A percentile compares a stretch with the other conserved stretches of the same genome.
Evolutionary conservation across 2,797 vertebrate genomes (phyloP).

Genomic region (Microctenopoma stevenorrisi): DNA sequence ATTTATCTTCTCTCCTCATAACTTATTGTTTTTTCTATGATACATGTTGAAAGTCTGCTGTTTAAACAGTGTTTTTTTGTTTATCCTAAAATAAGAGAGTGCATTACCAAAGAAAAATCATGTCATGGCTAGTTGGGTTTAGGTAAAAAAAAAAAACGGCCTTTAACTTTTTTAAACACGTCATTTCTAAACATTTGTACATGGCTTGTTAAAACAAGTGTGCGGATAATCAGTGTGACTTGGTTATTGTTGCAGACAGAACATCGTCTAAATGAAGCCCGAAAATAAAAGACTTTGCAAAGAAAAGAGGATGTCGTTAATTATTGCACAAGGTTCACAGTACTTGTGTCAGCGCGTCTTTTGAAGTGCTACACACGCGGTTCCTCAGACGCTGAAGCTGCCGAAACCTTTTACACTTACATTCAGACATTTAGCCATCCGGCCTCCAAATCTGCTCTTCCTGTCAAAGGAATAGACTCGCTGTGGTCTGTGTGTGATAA

Average conservation of each 20-base stretch:
- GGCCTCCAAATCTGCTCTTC: constrained; percentile 33
- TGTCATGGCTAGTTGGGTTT: not conserved
- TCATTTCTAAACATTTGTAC: constrained; percentile 13
- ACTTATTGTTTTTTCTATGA: constrained; percentile 19
- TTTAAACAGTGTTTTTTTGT: constrained; percentile 14
- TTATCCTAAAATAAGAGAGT: constrained; percentile 5
- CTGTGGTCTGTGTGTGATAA: constrained; percentile 57
- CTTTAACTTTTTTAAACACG: constrained; percentile 8
- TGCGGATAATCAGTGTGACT: constrained; percentile 5
- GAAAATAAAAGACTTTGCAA: constrained; percentile 15
- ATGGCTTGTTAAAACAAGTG: constrained; percentile 14
- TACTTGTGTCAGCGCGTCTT: constrained; percentile 52
- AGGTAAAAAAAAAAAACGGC: constrained; percentile 4
- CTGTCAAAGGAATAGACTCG: constrained; percentile 61
- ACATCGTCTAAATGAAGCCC: constrained; percentile 14
- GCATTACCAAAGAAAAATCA: not conserved
- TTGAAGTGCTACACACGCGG: constrained; percentile 49
- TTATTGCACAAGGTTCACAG: constrained; percentile 50
- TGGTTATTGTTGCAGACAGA: not conserved
- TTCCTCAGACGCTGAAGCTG: constrained; percentile 37
- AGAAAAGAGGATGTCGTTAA: constrained; percentile 49
- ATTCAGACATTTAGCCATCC: constrained; percentile 42
- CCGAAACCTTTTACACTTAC: constrained; percentile 24
- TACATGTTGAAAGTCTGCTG: constrained; percentile 13
- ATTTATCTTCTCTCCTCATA: constrained; percentile 45